Conservation (phyloP, 2,113 vertebrate genomes). For the Gnathonemus longibarbis region DNA sequence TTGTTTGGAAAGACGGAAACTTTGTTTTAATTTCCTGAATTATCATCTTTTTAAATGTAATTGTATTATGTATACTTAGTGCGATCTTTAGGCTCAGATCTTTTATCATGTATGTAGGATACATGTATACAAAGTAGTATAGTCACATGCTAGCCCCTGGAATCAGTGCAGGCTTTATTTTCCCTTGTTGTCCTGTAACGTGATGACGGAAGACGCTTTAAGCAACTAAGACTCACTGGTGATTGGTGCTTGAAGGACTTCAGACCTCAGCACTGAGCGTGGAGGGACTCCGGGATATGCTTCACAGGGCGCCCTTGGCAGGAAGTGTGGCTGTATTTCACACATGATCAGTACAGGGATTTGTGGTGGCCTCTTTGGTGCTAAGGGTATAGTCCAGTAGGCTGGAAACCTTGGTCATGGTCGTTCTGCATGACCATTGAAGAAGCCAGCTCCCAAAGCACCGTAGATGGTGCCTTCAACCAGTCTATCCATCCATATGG, state of each 20-base stretch:
- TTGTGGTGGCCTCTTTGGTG: neutral
- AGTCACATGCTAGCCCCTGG: neutral
- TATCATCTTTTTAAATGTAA: neutral
- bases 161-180: neutral
- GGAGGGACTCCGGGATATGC: neutral
- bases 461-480: neutral
- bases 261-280: slow-evolving; percentile 7
- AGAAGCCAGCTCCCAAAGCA: neutral
- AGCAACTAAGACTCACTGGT: neutral
- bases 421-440: neutral
- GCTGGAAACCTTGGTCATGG: neutral
- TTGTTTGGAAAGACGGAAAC: neutral
- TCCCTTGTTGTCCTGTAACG: neutral
- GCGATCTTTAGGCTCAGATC: neutral
- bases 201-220: neutral
- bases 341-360: slow-evolving; percentile 19
- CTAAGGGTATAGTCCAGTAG: neutral
- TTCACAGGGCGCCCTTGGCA: slow-evolving; percentile 15
- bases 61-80: neutral
- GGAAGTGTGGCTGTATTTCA: slow-evolving; percentile 35
- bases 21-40: neutral
- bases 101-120: neutral
- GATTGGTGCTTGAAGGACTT: neutral
- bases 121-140: neutral
- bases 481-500: neutral